Percentiles rank a stretch among this genome's conserved stretches.
Conservation (phyloP, 2,797 vertebrate genomes). For the Ispidina lecontei region DNA sequence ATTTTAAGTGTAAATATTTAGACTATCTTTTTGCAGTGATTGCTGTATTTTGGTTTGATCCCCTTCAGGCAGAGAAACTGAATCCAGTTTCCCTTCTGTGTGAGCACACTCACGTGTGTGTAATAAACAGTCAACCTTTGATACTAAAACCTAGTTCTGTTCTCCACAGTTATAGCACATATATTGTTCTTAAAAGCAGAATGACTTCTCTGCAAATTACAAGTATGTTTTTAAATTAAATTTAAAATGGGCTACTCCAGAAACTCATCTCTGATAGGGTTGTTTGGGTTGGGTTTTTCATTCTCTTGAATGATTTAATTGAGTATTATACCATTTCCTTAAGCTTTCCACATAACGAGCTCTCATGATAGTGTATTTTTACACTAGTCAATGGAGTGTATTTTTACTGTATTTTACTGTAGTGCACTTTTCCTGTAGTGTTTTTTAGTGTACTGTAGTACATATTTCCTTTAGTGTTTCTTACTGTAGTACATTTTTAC, state of each 20-base stretch:
- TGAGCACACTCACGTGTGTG: rapidly evolving
- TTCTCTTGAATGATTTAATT: neutral
- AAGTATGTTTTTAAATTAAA: neutral
- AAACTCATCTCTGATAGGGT: neutral
- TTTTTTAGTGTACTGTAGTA: too few species aligned
- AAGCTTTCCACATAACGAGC: neutral
- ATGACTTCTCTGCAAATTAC: neutral
- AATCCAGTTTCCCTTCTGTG: neutral
- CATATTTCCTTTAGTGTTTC: too few species aligned
- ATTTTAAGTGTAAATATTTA: neutral
- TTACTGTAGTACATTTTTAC: too few species aligned
- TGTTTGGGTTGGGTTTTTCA: neutral
- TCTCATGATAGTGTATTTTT: neutral
- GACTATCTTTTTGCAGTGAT: neutral
- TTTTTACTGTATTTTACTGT: neutral
- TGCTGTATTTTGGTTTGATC: neutral
- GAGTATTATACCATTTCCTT: neutral
- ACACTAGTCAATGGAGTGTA: neutral
- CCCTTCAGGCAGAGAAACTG: neutral
- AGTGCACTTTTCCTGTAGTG: too few species aligned
- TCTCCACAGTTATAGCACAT: neutral
- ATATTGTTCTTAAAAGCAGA: neutral
- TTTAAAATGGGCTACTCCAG: neutral
- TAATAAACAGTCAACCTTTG: neutral
- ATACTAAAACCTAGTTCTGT: neutral